Conservation (phyloP, 2,113 vertebrate genomes). For the Ptilorrhoa leucosticta region DNA sequence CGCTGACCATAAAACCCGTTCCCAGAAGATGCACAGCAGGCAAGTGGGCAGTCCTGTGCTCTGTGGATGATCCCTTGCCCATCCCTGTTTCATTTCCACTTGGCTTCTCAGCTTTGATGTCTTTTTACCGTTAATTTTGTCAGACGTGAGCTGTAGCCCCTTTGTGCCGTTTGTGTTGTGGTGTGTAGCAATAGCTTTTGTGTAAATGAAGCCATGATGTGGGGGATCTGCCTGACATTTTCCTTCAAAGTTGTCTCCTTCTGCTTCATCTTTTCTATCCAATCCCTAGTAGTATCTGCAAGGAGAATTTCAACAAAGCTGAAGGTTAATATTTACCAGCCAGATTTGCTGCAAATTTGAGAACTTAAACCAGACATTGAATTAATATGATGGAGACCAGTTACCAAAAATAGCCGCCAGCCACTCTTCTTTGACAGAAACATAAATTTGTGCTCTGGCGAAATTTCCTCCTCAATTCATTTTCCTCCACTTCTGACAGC, state of each 20-base stretch:
- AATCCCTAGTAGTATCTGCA: constrained; percentile 15
- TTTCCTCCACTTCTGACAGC: neutral
- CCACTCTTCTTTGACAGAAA: constrained; percentile 56
- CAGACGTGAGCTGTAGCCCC: neutral
- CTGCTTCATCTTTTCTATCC: constrained; percentile 4
- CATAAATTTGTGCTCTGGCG: neutral
- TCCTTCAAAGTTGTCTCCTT: neutral
- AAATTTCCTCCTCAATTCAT: constrained; percentile 24
- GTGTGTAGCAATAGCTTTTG: neutral
- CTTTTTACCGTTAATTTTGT: neutral
- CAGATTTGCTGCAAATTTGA: constrained; percentile 61
- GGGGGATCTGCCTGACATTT: neutral
- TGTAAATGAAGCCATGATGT: neutral
- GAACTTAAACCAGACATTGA: constrained; percentile 39
- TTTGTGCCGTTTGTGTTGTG: neutral
- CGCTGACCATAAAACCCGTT: neutral
- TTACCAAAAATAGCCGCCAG: constrained; percentile 54
- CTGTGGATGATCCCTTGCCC: neutral
- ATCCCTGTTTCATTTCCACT: neutral
- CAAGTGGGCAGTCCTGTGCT: neutral
- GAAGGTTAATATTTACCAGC: constrained; percentile 71
- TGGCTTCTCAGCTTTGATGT: neutral
- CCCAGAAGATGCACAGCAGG: neutral
- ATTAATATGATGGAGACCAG: constrained; percentile 54
- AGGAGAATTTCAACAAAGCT: constrained; percentile 64